Evolutionary conservation across 2,888 invertebrate species (phyloP).

Genomic region (Exephanes ischioxanthus): DNA sequence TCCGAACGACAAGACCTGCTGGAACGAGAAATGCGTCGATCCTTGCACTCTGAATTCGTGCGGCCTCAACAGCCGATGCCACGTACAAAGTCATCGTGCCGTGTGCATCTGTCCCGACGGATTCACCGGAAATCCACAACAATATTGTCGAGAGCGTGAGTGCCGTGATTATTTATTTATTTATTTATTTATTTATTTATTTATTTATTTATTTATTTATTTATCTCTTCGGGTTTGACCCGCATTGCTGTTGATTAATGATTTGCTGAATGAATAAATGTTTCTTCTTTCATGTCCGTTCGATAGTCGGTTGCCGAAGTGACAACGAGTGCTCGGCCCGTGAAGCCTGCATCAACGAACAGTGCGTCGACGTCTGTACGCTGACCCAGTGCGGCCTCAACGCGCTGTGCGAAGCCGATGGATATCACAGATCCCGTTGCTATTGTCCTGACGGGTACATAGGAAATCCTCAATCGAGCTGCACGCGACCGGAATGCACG

Average conservation of each 20-base stretch:
- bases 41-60: conserved; percentile 91
- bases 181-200: background rate
- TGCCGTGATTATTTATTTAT: conserved; percentile 56
- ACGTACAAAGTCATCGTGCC: conserved; percentile 92
- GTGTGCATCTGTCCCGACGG: conserved; percentile 93
- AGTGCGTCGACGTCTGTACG: conserved; percentile 92
- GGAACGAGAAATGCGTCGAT: conserved; percentile 90
- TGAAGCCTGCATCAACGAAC: conserved; percentile 93
- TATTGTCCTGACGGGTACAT: conserved; percentile 91
- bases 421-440: conserved; percentile 92
- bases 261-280: conserved; percentile 9
- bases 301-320: conserved; percentile 92
- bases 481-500: conserved; percentile 92
- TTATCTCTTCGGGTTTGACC: background rate
- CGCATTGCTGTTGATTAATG: background rate
- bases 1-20: conserved; percentile 93
- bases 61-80: conserved; percentile 92
- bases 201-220: background rate
- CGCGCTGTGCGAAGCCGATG: conserved; percentile 91
- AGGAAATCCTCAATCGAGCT: conserved; percentile 93
- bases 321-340: conserved; percentile 94
- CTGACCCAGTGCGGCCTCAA: conserved; percentile 93
- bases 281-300: conserved; percentile 42
- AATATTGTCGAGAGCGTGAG: conserved; percentile 91
- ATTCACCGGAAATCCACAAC: conserved; percentile 93